These are phyloP conservation scores for Sinosuthora webbiana DNA, from an alignment of 2,113 vertebrate genomes.

Conservation along the genomic window DNA sequence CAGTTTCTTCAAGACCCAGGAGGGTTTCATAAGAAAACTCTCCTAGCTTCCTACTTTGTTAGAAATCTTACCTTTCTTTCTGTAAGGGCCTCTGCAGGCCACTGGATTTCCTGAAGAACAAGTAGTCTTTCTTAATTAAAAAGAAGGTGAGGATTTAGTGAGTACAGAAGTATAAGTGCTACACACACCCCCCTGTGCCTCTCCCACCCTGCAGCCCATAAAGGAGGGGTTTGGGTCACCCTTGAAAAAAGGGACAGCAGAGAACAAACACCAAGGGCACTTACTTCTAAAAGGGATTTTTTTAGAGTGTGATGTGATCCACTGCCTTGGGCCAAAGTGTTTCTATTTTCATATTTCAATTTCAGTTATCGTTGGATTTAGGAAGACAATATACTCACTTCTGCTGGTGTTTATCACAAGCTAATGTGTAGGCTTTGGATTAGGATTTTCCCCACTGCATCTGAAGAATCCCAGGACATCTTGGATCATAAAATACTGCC, in stretches of 20 bases:
- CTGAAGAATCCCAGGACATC: neutral
- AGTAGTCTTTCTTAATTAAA: neutral
- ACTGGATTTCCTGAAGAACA: neutral
- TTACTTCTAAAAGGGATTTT: neutral
- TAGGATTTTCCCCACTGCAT: neutral
- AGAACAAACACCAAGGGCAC: neutral
- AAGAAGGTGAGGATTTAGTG: neutral
- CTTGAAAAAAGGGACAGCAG: neutral
- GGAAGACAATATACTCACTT: neutral
- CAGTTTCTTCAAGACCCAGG: neutral
- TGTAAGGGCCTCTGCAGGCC: neutral
- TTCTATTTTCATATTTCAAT: neutral
- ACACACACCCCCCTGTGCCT: accelerated
- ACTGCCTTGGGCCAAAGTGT: neutral
- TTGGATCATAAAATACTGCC: neutral
- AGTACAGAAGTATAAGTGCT: neutral
- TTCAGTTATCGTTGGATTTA: neutral
- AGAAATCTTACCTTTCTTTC: neutral
- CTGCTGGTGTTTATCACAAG: neutral
- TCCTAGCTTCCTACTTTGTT: neutral
- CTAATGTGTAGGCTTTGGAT: neutral
- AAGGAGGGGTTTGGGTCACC: neutral
- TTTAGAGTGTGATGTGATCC: neutral
- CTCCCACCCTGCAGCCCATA: too few relatives aligned
- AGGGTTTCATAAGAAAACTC: neutral